phyloP scores from a whole-genome alignment of 2,888 invertebrate genomes.

The Autographa pulchrina region DNA sequence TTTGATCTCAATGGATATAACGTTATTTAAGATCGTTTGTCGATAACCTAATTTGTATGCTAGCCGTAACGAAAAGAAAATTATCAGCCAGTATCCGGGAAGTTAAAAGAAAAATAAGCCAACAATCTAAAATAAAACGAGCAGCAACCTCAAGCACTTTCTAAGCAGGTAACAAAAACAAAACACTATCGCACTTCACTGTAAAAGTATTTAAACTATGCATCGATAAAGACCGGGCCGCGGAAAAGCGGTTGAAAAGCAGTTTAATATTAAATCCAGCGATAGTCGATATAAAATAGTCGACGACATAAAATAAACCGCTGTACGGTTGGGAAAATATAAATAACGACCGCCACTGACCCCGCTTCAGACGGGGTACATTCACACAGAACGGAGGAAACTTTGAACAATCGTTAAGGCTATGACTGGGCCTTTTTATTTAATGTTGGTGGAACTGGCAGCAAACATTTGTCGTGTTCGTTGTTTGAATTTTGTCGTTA shows the following conservation, averaged over 20 bases:
- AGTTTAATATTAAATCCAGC: conserved; percentile 60
- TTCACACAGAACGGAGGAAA: conserved; percentile 52
- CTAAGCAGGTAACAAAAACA: conserved; percentile 31
- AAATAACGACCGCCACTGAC: conserved; percentile 69
- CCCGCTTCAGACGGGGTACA: conserved; percentile 38
- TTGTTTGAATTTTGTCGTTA: no score
- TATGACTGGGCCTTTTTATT: background rate
- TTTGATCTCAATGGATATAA: background rate
- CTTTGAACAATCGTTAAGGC: conserved; percentile 7
- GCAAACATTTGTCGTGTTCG: background rate
- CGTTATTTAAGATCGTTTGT: background rate
- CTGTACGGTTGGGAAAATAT: conserved; percentile 63
- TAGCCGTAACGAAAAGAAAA: background rate
- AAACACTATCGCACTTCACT: conserved; percentile 20
- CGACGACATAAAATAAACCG: conserved; percentile 61
- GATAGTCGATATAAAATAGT: conserved; percentile 60
- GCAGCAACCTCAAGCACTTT: background rate
- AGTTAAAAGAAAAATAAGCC: background rate
- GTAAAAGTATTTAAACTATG: conserved; percentile 45
- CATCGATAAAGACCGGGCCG: conserved; percentile 43
- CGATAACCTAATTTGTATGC: background rate
- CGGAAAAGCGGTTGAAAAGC: conserved; percentile 45
- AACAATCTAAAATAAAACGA: background rate
- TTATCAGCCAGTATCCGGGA: background rate
- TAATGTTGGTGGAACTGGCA: background rate